These are phyloP conservation scores for Cairina moschata DNA, from an alignment of 2,113 vertebrate genomes.

Conservation along the genomic window DNA sequence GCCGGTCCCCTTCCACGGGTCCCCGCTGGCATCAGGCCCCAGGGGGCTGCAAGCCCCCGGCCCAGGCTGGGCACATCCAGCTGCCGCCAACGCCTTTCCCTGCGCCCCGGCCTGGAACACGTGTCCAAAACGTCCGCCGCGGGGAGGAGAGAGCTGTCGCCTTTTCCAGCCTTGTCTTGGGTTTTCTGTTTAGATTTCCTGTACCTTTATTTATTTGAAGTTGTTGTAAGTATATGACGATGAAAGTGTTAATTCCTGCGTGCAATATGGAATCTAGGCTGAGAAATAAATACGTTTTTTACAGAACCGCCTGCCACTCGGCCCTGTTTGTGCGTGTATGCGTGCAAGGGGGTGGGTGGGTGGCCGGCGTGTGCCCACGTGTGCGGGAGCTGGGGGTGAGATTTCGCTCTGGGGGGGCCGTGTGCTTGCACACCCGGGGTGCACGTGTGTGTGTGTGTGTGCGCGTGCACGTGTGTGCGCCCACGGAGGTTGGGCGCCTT, in stretches of 20 bases:
- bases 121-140: background rate
- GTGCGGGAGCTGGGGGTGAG: background rate
- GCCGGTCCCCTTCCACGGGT: background rate
- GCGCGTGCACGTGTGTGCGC: too few relatives aligned
- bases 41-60: background rate
- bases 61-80: background rate
- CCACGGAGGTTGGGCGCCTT: rapidly evolving
- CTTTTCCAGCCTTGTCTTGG: background rate
- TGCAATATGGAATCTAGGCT: slow-evolving; percentile 64
- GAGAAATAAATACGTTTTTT: slow-evolving; percentile 59
- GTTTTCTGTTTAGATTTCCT: background rate
- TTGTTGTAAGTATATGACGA: slow-evolving; percentile 23
- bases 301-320: background rate
- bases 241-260: slow-evolving; percentile 41
- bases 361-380: rapidly evolving
- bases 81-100: background rate
- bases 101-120: background rate
- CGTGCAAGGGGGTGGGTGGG: rapidly evolving
- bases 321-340: background rate
- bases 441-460: rapidly evolving
- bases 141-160: background rate
- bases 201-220: slow-evolving; percentile 64
- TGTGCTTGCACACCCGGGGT: background rate
- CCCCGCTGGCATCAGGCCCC: too few relatives aligned
- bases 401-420: rapidly evolving